Evolutionary conservation across 2,888 invertebrate species (phyloP).

Genomic region (Sesia apiformis): DNA sequence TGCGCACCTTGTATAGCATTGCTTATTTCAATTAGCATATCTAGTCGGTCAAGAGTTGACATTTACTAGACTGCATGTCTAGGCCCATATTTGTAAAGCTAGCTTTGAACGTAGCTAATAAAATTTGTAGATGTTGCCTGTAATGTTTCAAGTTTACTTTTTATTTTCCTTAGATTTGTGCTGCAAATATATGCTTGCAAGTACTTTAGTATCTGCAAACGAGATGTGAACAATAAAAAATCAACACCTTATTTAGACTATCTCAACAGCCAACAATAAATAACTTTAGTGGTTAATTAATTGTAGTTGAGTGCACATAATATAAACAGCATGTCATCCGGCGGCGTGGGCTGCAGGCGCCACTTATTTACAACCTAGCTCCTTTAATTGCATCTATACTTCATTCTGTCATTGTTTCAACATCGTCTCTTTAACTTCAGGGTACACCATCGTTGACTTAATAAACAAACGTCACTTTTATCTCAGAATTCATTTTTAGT

Average conservation of each 20-base stretch:
- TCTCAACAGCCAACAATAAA: not conserved
- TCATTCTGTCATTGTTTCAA: conserved; percentile 17
- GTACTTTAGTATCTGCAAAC: too few relatives aligned
- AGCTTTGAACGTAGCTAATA: not conserved
- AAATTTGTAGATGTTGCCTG: not conserved
- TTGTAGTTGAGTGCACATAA: conserved; percentile 26
- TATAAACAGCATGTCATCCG: conserved; percentile 24
- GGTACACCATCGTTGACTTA: too few relatives aligned
- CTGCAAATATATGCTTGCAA: not conserved
- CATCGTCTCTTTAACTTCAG: too few relatives aligned
- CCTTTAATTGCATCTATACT: conserved; percentile 30
- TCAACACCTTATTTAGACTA: not conserved
- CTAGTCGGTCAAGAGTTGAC: conserved; percentile 25
- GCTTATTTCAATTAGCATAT: conserved; percentile 28
- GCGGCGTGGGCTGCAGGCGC: conserved; percentile 19
- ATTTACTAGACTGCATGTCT: conserved; percentile 19
- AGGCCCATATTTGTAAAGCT: not conserved
- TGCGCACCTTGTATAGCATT: conserved; percentile 28
- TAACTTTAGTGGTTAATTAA: conserved; percentile 17
- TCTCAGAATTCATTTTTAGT: too few relatives aligned
- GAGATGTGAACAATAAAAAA: too few relatives aligned
- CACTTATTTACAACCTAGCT: conserved; percentile 28
- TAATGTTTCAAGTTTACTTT: not conserved
- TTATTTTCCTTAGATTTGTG: not conserved
- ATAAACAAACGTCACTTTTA: too few relatives aligned